A percentile compares a stretch with the other conserved stretches of the same genome.
These are phyloP conservation scores for Sternotherus odoratus DNA, from an alignment of 2,797 vertebrate genomes.

Conservation along the genomic window DNA sequence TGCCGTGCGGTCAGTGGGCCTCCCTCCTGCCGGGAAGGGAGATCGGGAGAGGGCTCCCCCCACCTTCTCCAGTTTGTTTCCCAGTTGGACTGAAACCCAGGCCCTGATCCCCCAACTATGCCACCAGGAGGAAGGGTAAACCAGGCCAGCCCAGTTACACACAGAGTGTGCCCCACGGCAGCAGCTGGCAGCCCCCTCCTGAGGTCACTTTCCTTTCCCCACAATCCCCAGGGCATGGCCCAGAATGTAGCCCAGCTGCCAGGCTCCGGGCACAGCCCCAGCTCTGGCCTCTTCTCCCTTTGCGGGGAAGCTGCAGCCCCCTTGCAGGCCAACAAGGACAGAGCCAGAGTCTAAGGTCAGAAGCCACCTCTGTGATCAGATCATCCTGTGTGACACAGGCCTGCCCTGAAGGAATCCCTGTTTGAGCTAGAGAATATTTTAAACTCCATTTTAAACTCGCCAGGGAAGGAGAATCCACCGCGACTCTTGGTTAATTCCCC, in stretches of 20 bases:
- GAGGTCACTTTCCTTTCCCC: not conserved
- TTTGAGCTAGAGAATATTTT: not conserved
- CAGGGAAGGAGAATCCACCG: not conserved
- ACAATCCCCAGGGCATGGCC: not conserved
- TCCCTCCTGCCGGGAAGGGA: not conserved
- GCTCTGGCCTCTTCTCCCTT: not conserved
- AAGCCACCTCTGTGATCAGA: not conserved
- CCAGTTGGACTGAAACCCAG: not conserved
- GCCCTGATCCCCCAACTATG: not conserved
- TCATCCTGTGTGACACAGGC: not conserved
- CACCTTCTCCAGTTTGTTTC: not conserved
- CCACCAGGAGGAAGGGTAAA: not conserved
- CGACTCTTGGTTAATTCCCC: not conserved
- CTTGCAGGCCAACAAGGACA: not conserved
- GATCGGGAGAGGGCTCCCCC: too few species aligned
- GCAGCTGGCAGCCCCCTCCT: not conserved
- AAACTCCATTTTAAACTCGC: not conserved
- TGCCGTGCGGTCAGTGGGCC: not conserved
- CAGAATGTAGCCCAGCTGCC: not conserved
- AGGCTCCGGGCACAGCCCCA: not conserved
- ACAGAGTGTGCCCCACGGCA: not conserved
- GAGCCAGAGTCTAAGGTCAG: not conserved
- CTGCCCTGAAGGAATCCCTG: not conserved
- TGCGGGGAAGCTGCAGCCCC: not conserved
- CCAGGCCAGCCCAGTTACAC: not conserved